Evolutionary conservation across 2,888 invertebrate genomes (phyloP).

Genomic region (Epistrophe grossulariae): DNA sequence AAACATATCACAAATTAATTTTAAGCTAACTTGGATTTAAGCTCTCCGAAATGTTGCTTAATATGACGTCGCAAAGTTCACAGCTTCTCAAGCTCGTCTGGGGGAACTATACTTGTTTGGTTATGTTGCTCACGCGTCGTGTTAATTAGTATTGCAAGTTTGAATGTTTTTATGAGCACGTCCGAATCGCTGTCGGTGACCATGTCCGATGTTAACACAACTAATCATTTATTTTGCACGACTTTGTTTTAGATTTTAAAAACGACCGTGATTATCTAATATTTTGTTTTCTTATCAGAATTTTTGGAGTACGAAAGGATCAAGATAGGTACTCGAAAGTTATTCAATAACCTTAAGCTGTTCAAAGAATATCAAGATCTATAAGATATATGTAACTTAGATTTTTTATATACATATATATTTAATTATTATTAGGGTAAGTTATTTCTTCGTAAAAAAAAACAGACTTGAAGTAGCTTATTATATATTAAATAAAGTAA

Average conservation of each 20-base stretch:
- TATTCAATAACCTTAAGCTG: constrained; percentile 21
- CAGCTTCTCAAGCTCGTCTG: constrained; percentile 21
- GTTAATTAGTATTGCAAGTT: neutral
- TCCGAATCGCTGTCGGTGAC: constrained; percentile 5
- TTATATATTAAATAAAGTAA: too few species aligned
- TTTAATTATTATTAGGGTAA: neutral
- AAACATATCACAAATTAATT: constrained; percentile 25
- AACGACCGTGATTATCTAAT: constrained; percentile 39
- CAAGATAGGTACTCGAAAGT: neutral
- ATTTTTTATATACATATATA: neutral
- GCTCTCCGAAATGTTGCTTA: constrained; percentile 2
- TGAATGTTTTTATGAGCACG: constrained; percentile 32
- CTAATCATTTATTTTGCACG: constrained; percentile 19
- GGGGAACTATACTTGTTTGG: neutral
- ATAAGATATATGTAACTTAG: neutral
- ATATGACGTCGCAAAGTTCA: constrained; percentile 5
- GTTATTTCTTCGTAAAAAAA: neutral
- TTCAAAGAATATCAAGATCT: neutral
- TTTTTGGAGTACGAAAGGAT: constrained; percentile 31
- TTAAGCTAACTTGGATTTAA: constrained; percentile 8
- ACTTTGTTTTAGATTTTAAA: constrained; percentile 18
- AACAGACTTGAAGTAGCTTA: too few species aligned
- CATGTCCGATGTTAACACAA: constrained; percentile 29
- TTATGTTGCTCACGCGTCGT: constrained; percentile 23
- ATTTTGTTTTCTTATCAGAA: constrained; percentile 44